A percentile compares a stretch with the other conserved stretches of the same genome.
Conservation (phyloP, 2,113 vertebrate species). For the Pogonocichla stellata region DNA sequence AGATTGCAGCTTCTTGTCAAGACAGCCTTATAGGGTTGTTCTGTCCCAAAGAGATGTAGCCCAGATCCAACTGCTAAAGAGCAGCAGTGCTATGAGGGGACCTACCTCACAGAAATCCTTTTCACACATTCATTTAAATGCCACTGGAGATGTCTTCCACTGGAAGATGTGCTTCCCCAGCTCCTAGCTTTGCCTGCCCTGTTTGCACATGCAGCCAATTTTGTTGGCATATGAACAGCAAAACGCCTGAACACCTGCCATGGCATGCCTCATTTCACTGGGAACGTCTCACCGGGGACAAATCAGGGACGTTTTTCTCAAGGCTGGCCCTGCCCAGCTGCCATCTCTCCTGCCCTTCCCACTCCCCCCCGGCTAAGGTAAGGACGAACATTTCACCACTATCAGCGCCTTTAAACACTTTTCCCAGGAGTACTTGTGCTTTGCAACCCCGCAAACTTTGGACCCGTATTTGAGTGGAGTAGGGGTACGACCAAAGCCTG, state of each 20-base stretch:
- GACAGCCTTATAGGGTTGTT: background rate
- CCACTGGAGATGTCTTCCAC: background rate
- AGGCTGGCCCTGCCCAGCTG: background rate
- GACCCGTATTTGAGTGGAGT: rapidly evolving
- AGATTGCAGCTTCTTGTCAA: background rate
- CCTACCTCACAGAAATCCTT: background rate
- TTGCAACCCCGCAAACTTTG: background rate
- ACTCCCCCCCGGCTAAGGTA: background rate
- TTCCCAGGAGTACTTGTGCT: background rate
- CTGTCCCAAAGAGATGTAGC: background rate
- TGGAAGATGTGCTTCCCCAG: background rate
- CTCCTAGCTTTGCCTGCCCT: background rate
- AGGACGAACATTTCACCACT: background rate
- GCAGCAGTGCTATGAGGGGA: background rate
- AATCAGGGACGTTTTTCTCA: background rate
- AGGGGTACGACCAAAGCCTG: background rate
- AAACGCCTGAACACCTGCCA: background rate
- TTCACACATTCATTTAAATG: background rate
- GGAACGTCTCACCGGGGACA: background rate
- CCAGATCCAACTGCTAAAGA: rapidly evolving
- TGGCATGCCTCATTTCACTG: rapidly evolving
- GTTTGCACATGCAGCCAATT: rapidly evolving
- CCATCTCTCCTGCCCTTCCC: background rate
- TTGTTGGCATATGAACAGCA: background rate
- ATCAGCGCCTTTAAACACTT: background rate